Conservation (phyloP, 2,797 vertebrate species). For the Sebastes oblongus region DNA sequence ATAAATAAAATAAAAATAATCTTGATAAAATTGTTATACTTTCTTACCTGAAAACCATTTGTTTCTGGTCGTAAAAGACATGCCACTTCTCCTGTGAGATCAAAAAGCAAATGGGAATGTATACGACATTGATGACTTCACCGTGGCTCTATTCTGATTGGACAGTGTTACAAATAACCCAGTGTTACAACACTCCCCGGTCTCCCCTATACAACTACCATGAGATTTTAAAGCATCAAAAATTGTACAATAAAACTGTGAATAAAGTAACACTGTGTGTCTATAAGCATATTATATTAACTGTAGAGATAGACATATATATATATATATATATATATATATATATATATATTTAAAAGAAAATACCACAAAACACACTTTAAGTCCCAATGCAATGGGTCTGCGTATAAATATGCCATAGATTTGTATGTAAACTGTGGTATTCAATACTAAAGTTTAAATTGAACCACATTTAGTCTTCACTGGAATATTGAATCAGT, state of each 20-base stretch:
- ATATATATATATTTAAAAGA: not conserved
- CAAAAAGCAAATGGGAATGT: not conserved
- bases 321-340: too few relatives aligned
- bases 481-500: too few relatives aligned
- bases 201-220: not conserved
- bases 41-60: not conserved
- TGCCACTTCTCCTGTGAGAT: not conserved
- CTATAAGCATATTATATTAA: too few relatives aligned
- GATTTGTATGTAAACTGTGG: too few relatives aligned
- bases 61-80: not conserved
- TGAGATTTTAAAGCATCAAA: not conserved
- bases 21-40: not conserved
- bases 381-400: too few relatives aligned
- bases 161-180: too few relatives aligned
- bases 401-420: too few relatives aligned
- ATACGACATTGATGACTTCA: not conserved
- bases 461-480: too few relatives aligned
- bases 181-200: not conserved
- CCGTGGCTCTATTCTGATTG: not conserved
- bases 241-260: not conserved
- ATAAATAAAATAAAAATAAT: not conserved
- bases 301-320: not conserved
- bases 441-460: too few relatives aligned
- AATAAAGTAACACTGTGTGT: not conserved
- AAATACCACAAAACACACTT: too few relatives aligned